These are phyloP conservation scores for Microcebus murinus DNA, from an alignment of 2,113 vertebrate species.

Conservation along the genomic window DNA sequence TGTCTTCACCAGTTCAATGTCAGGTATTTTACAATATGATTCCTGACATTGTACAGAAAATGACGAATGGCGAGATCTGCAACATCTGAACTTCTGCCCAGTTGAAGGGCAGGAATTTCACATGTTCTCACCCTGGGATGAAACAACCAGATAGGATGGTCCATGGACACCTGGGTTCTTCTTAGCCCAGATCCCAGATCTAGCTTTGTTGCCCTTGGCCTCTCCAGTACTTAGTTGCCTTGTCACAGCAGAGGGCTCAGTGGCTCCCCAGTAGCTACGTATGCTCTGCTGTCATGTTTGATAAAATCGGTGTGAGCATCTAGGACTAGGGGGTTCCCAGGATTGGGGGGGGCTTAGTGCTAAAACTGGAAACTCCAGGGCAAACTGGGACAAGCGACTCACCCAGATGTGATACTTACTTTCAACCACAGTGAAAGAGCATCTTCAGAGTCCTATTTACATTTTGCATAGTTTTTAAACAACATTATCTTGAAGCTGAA, in stretches of 20 bases:
- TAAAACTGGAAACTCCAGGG: neutral
- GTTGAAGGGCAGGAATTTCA: neutral
- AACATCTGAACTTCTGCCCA: neutral
- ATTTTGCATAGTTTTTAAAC: neutral
- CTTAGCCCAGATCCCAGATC: neutral
- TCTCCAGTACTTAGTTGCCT: neutral
- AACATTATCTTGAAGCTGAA: neutral
- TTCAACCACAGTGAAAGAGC: no score
- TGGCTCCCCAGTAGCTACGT: neutral
- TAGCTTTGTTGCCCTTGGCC: neutral
- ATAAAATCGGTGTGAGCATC: neutral
- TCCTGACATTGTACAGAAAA: neutral
- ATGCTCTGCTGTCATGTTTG: neutral
- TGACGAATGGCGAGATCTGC: neutral
- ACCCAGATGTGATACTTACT: neutral
- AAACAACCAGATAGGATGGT: no score
- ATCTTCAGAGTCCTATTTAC: neutral
- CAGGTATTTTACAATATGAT: neutral
- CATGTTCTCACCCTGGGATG: neutral
- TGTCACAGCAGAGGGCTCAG: neutral
- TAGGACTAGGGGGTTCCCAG: neutral
- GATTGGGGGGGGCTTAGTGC: neutral
- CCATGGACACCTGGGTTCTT: neutral
- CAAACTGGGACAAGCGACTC: neutral
- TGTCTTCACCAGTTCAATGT: neutral